Conservation (phyloP, 2,797 vertebrate genomes). For the Vultur gryphus region DNA sequence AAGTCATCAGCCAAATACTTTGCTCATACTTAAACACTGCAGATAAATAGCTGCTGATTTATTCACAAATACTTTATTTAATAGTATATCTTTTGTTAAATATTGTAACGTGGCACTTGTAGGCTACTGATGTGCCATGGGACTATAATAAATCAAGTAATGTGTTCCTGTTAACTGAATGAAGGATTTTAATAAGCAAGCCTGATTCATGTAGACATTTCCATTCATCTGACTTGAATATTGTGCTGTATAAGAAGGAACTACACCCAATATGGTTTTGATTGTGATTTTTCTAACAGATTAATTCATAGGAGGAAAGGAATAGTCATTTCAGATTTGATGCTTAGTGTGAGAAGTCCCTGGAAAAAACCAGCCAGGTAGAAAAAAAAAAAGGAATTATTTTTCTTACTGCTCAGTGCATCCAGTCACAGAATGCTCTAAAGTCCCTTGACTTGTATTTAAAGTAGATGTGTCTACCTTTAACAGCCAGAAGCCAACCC, state of each 20-base stretch:
- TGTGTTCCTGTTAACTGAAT: not conserved
- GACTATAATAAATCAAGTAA: not conserved
- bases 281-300: not conserved
- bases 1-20: not conserved
- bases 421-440: not conserved
- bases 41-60: constrained; percentile 11
- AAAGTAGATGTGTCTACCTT: not conserved
- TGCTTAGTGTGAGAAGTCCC: not conserved
- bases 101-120: not conserved
- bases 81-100: constrained; percentile 6
- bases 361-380: not conserved
- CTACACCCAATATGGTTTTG: not conserved
- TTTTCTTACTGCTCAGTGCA: not conserved
- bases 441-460: not conserved
- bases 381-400: not conserved
- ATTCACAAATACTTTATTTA: constrained; percentile 24
- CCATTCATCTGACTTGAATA: not conserved
- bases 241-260: not conserved
- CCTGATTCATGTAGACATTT: not conserved
- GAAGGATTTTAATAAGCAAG: not conserved
- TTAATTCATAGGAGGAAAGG: not conserved
- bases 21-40: not conserved
- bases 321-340: not conserved
- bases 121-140: not conserved
- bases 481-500: not conserved